Base-by-base conservation (phyloP, 2,888 invertebrate species). In the Monochamus alternatus region DNA sequence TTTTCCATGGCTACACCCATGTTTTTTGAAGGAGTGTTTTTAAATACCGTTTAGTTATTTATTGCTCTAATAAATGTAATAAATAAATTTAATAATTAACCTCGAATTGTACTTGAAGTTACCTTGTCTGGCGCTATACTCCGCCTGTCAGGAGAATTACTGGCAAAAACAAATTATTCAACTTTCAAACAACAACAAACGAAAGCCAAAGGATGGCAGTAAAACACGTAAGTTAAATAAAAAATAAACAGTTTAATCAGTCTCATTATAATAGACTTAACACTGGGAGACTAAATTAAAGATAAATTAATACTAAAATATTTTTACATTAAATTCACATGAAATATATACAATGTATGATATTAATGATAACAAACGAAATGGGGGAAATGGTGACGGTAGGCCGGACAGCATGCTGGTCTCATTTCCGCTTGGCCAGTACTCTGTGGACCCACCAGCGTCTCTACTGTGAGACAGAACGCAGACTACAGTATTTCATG, bases 221-320 rank as follows among this genome's bases (percentile, higher is more conserved):
- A 84, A 86, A 78, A 80, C 78, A 78, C 77, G 70, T 73, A 74
- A 58, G 66, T 76, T 78, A 70, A 75, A 81, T 78, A 83, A 83
- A 38, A 83, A 87, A 87, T 86, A 87, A 83, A 86, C 84, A 84
- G 82, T 88, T 88, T 87, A 87, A 87, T 88, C 88, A 88, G 87
- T 88, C 88, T 88, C 86, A 87, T 87, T 86, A 86, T 83, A 86
- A 83, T 84, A 83, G 86, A 87, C 86, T 83, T 85, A 86, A 85
- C 84, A 85, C 85, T 86, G 84, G 83, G 82, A 85, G 81, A 85
- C 82, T 81, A 80, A 73, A 75, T 78, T 69, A 81, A 76, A 80
- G 78, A 75, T 82, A 82, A 80, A 86, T 87, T 86, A 86, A 85
- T 84, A 87, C 83, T 84, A 85, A 84, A 81, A 78, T 80, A 81